Percentiles rank a stretch among this genome's conserved stretches.
These are phyloP conservation scores for Dexiosoma caninum DNA, from an alignment of 2,888 invertebrate genomes.

Conservation along the genomic window DNA sequence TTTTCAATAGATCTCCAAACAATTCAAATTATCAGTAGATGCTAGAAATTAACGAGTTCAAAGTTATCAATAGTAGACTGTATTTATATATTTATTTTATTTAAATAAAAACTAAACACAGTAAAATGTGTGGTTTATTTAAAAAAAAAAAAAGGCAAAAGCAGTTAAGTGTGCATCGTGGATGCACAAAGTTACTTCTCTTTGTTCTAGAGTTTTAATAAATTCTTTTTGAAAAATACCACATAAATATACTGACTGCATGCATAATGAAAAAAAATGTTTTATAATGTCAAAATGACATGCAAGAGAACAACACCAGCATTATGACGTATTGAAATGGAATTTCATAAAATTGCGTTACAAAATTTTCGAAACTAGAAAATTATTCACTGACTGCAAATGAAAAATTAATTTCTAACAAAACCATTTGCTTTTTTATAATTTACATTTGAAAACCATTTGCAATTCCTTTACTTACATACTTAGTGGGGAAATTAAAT, in stretches of 20 bases:
- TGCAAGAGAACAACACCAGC: constrained; percentile 1
- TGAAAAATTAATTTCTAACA: too few species aligned
- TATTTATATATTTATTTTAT: too few species aligned
- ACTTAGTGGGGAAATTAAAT: too few species aligned
- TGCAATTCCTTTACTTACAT: too few species aligned
- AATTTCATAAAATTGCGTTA: not conserved
- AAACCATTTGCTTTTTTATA: too few species aligned
- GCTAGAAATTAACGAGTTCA: too few species aligned
- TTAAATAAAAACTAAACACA: constrained; percentile 7
- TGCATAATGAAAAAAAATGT: constrained; percentile 19
- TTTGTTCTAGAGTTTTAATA: constrained; percentile 13
- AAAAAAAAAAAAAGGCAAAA: constrained; percentile 26
- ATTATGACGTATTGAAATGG: not conserved
- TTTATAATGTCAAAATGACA: constrained; percentile 22
- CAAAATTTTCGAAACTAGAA: not conserved
- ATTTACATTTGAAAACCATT: too few species aligned
- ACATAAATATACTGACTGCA: too few species aligned
- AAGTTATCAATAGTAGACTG: too few species aligned
- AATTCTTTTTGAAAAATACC: constrained; percentile 4
- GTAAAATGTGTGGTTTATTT: constrained; percentile 53
- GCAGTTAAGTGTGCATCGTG: not conserved
- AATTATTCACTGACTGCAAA: too few species aligned
- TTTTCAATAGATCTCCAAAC: too few species aligned
- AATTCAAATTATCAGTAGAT: too few species aligned
- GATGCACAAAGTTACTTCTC: not conserved